Conservation (phyloP, 1,140 invertebrate genomes). For the Nymphalis io region DNA sequence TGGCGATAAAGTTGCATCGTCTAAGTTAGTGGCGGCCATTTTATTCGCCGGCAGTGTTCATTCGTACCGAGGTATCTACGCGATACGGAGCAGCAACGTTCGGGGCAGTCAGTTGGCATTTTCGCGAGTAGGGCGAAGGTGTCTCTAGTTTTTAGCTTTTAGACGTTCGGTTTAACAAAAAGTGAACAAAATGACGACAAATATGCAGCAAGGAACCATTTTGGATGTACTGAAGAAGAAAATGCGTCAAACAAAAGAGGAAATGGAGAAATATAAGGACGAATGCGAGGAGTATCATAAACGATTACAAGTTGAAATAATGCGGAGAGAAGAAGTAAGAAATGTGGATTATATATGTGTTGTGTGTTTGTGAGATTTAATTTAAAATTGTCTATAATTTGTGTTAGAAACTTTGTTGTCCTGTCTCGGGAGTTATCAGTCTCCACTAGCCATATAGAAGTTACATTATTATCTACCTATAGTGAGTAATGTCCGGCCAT, state of each 20-base stretch:
- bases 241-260: slow-evolving; percentile 98
- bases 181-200: slow-evolving; percentile 88
- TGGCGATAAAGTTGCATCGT: slow-evolving; percentile 65
- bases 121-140: slow-evolving; percentile 77
- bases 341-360: slow-evolving; percentile 67
- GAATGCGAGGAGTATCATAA: slow-evolving; percentile 96
- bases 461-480: slow-evolving; percentile 72
- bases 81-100: slow-evolving; percentile 73
- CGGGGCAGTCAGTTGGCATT: slow-evolving; percentile 77
- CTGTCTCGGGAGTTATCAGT: slow-evolving; percentile 65
- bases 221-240: slow-evolving; percentile 99
- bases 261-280: slow-evolving; percentile 98
- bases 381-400: slow-evolving; percentile 50
- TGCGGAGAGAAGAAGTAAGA: slow-evolving; percentile 97
- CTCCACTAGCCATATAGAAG: slow-evolving; percentile 54
- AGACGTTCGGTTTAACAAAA: slow-evolving; percentile 71
- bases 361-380: slow-evolving; percentile 57
- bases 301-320: slow-evolving; percentile 93
- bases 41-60: slow-evolving; percentile 79
- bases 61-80: slow-evolving; percentile 76
- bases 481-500: slow-evolving; percentile 80
- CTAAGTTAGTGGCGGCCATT: slow-evolving; percentile 76
- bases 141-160: slow-evolving; percentile 75
- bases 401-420: slow-evolving; percentile 50
- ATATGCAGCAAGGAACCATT: slow-evolving; percentile 91